phyloP scores from a whole-genome alignment of 1,140 invertebrate genomes.

The Oedothorax gibbosus region DNA sequence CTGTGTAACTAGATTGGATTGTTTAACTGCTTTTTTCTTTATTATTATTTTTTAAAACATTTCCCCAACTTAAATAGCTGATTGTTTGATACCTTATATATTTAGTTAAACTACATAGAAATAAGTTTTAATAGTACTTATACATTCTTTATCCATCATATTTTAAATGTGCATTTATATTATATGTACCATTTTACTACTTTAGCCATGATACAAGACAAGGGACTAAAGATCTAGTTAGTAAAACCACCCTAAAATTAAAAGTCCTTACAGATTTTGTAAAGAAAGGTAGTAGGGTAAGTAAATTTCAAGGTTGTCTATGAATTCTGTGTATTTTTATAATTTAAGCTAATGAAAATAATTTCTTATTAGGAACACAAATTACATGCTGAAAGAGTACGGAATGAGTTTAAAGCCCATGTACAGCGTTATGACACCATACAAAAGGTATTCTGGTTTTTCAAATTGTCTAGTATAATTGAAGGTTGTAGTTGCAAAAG shows the following conservation, averaged over 20 bases:
- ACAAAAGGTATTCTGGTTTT: constrained; percentile 77
- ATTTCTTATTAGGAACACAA: constrained; percentile 79
- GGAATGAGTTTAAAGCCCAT: constrained; percentile 82
- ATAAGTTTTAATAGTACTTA: no score
- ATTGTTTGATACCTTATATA: no score
- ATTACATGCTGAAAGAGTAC: constrained; percentile 84
- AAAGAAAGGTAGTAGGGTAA: constrained; percentile 34
- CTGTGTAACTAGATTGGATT: no score
- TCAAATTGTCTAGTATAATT: no score
- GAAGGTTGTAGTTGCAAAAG: no score
- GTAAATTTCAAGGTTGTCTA: not conserved
- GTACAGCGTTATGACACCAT: constrained; percentile 81
- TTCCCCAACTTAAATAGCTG: no score
- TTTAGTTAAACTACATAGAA: no score
- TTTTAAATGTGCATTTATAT: not conserved
- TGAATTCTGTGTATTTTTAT: not conserved
- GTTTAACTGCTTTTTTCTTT: no score
- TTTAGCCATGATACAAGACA: constrained; percentile 82
- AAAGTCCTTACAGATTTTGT: constrained; percentile 75
- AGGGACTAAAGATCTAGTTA: constrained; percentile 80
- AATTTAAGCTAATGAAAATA: not conserved
- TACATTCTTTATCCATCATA: not conserved
- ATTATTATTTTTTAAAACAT: no score
- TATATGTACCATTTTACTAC: constrained; percentile 57
- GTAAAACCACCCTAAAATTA: constrained; percentile 79